Evolutionary conservation across 2,888 invertebrate genomes (phyloP), one percentile per base, ranked within the genome.

Genomic region (Athalia circularis): DNA sequence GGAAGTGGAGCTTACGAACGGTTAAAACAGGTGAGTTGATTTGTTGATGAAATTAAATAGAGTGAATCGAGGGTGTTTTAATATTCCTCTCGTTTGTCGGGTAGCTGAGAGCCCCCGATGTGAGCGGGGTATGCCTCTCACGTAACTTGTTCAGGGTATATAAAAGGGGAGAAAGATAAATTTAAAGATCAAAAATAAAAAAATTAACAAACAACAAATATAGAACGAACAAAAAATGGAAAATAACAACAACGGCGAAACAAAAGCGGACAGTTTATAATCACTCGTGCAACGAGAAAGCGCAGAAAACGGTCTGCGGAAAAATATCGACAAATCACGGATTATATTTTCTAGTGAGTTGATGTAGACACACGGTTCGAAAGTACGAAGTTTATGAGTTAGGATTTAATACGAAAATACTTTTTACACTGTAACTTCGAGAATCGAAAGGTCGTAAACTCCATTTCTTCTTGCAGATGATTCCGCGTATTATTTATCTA

Each of bases 21-120:
- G 68, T 43, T 54, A 7, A 43, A 54, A 9, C 11, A 3, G 68
- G 59, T 5, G 57, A 47, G 72, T 72, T 47, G 13, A 72, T 72
- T 59, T 59, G 47, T 8, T 72, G 15, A 59, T 59, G 13, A 59
- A 59, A 59, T 72, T 47, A 72, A 9, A 29, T 50, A 5, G 45
- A 8, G 29, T n/a, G 70, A 57, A 70, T 45, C 45, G 70, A 5
- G 11, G 9, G 11, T 8, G 57, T 7, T 72, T 72, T 72, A 72
- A 72, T 72, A 72, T 72, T 72, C 72, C 5, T 72, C 45, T 48
- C 72, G 72, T 72, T 59, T 59, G 59, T 59, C 59, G 47, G 13
- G 45, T 4, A 47, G 57, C 52, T 13, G 47, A 47, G 48, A 59
- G 5, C 29, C 29, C 29, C 29, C 29, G 29, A 29, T 29, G 2